Base-by-base conservation (phyloP, 2,113 vertebrate species). In the Strix aluco region DNA sequence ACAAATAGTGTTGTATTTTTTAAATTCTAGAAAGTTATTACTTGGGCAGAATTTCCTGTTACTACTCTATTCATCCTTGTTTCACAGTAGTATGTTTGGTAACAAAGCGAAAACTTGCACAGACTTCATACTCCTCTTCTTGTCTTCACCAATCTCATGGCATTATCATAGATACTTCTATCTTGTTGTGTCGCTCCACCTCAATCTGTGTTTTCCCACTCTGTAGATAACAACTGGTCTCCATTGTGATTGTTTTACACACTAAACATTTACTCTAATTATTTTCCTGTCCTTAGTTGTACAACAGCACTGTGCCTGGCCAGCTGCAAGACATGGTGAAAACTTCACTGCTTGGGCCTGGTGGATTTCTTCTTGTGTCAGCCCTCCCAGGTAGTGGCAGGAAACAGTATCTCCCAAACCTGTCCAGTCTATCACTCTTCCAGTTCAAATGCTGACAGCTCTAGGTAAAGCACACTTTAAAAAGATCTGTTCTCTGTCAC, bases 401-500 rank as follows among this genome's bases (percentile, higher is more conserved):
- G 57, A 90, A 95, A 77, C 15, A 27, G 10, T 42, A 80, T 94
- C 81, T 95, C 93, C 74, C 79, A 82, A 80, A 85, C 58, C 84
- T 96, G 87, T 92, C 96, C 95, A 46, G 91, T 94, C 81, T 44
- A 93, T 97, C 96, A 94, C 93, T 97, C 96, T 97, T 95, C 66
- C 54, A 12, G 54, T 73, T 95, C 92, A 91, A 91, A 94, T 46
- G 66, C n/a, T 96, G 96, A 96, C 96, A 94, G 54, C 71, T 57
- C 90, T 65, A 62, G 80, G 88, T 81, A 90, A 95, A 88, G 92
- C 20, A 1, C 57, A 21, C 92, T 88, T 90, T 74, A 84, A 96
- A 94, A 69, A 92, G 92, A 92, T 93, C 86, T 96, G 94, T 94
- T 97, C 90, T 96, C 94, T 95, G 95, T 96, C 95, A 94, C 91